These are phyloP conservation scores for Corythoichthys haematopterus DNA, from an alignment of 2,113 vertebrate species.

Conservation along the genomic window DNA sequence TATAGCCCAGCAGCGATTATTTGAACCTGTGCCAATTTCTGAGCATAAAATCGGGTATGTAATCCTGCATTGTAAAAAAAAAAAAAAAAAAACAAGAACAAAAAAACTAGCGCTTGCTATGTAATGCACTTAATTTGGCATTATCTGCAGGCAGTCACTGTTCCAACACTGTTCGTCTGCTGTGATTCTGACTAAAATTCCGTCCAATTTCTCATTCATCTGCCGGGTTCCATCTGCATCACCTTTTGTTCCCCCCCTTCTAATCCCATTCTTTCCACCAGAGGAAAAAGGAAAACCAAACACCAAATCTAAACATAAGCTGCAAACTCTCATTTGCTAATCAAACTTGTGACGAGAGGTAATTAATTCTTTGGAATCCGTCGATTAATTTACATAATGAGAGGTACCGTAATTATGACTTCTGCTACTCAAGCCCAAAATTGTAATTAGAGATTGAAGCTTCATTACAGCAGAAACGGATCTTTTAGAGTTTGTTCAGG, in stretches of 20 bases:
- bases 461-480: conserved; percentile 67
- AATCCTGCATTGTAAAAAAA: background rate
- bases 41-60: background rate
- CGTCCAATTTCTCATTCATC: conserved; percentile 24
- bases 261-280: conserved; percentile 37
- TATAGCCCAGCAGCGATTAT: background rate
- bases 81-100: no score
- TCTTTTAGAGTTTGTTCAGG: conserved; percentile 58
- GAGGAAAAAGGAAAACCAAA: conserved; percentile 36
- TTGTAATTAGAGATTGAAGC: conserved; percentile 76
- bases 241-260: conserved; percentile 44
- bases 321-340: conserved; percentile 72
- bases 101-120: background rate
- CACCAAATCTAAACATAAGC: conserved; percentile 59
- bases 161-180: conserved; percentile 15
- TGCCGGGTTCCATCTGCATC: conserved; percentile 29
- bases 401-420: conserved; percentile 77
- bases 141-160: background rate
- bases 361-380: conserved; percentile 77
- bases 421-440: conserved; percentile 70
- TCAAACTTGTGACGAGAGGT: conserved; percentile 74
- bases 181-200: conserved; percentile 27
- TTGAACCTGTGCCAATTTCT: background rate
- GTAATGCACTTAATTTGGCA: background rate
- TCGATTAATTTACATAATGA: conserved; percentile 77